Percentiles rank a stretch among this genome's conserved stretches.
Conservation (phyloP, 2,797 vertebrate genomes). For the Coccyzus lansbergi region DNA sequence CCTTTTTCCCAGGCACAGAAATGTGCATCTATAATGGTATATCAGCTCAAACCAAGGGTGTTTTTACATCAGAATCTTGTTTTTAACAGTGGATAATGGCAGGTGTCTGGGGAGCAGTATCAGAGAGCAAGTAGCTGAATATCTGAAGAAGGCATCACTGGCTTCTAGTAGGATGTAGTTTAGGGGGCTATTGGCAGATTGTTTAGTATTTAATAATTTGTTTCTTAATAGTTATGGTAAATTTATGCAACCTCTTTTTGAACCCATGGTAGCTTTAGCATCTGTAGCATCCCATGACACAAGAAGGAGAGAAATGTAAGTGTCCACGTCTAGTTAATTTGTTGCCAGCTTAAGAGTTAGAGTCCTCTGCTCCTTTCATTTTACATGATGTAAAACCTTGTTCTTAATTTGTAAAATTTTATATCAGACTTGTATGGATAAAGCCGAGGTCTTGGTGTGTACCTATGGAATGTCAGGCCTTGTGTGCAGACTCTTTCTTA, state of each 20-base stretch:
- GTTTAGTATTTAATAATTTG: background rate
- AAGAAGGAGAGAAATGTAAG: background rate
- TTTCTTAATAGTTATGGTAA: background rate
- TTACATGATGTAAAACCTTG: background rate
- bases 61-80: background rate
- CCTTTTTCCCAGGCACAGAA: background rate
- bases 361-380: background rate
- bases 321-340: background rate
- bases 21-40: fast-evolving
- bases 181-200: background rate
- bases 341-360: background rate
- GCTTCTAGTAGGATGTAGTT: background rate
- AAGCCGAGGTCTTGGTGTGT: background rate
- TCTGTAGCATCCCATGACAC: background rate
- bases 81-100: background rate
- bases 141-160: background rate
- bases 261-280: background rate
- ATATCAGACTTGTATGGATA: background rate
- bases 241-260: background rate
- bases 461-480: background rate
- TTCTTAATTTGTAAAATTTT: background rate
- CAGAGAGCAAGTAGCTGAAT: background rate
- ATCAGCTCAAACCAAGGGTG: background rate
- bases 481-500: background rate
- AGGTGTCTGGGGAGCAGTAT: background rate